Evolutionary conservation across 23 tunicate species (phyloP).

Genomic region (Phallusia fumigata): DNA sequence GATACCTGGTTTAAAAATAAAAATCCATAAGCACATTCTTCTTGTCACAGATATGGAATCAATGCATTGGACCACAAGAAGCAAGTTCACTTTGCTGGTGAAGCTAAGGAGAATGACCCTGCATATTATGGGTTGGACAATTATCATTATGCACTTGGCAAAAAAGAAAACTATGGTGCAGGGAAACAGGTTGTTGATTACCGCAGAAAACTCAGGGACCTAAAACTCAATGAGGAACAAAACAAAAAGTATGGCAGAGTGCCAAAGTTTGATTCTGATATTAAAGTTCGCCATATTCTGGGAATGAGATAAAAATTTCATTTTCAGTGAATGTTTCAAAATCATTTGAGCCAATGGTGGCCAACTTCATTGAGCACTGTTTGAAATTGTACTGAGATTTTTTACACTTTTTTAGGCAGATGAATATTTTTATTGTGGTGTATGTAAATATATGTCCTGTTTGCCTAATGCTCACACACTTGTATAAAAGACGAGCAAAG

Average conservation of each 20-base stretch:
- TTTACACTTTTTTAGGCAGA: neutral
- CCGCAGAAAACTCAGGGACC: slow-evolving; percentile 39
- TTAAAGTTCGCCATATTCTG: slow-evolving; percentile 30
- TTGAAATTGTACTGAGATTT: neutral
- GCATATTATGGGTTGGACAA: slow-evolving; percentile 7
- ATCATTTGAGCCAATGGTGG: neutral
- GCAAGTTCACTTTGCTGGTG: slow-evolving; percentile 77
- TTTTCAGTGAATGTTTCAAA: too few relatives aligned
- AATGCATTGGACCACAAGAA: slow-evolving; percentile 27
- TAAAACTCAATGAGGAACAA: slow-evolving; percentile 31
- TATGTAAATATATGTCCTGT: neutral
- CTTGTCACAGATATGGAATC: neutral
- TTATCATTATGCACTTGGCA: slow-evolving; percentile 16
- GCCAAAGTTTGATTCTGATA: slow-evolving; percentile 22
- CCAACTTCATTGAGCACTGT: neutral
- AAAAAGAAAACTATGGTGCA: slow-evolving; percentile 23
- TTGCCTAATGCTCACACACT: neutral
- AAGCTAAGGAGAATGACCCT: slow-evolving; percentile 56
- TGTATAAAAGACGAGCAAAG: neutral
- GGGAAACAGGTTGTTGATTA: slow-evolving; percentile 21
- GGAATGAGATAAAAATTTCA: slow-evolving; percentile 36
- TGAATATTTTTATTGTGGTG: neutral
- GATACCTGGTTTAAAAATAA: neutral
- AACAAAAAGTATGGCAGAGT: slow-evolving; percentile 12
- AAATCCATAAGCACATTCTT: neutral